Conservation (phyloP, 2,113 vertebrate species). For the Alces alces region DNA sequence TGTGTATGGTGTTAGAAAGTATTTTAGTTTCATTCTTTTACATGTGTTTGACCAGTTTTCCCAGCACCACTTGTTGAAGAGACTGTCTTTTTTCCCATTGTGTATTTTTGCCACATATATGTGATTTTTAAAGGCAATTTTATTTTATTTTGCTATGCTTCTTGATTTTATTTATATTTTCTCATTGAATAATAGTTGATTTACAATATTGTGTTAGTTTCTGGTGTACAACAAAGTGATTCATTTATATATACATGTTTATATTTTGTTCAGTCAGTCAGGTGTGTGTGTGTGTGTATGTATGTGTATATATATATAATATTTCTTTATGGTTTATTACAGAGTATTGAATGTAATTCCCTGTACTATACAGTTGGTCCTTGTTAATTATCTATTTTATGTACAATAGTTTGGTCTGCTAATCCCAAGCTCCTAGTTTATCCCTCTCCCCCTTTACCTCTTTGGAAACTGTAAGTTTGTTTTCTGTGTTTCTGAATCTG, state of each 20-base stretch:
- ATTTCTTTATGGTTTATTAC: background rate
- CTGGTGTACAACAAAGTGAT: background rate
- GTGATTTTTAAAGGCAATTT: background rate
- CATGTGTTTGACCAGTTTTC: background rate
- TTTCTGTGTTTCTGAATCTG: background rate
- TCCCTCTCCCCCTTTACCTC: background rate
- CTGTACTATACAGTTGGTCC: background rate
- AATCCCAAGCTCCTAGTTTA: background rate
- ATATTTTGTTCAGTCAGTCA: background rate
- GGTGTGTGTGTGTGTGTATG: background rate
- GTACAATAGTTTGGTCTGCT: background rate
- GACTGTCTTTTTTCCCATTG: background rate
- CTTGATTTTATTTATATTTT: background rate
- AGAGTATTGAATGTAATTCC: background rate
- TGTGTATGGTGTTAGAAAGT: background rate
- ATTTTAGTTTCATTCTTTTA: background rate
- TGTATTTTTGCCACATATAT: background rate
- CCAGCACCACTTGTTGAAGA: background rate
- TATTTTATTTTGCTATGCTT: background rate
- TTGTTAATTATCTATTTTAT: background rate
- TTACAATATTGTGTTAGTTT: background rate
- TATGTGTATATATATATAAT: background rate
- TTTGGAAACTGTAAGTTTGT: background rate
- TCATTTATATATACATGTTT: background rate
- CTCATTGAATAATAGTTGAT: background rate